These are phyloP conservation scores for Tipula helvola DNA, from an alignment of 2,888 invertebrate species.

Conservation along the genomic window DNA sequence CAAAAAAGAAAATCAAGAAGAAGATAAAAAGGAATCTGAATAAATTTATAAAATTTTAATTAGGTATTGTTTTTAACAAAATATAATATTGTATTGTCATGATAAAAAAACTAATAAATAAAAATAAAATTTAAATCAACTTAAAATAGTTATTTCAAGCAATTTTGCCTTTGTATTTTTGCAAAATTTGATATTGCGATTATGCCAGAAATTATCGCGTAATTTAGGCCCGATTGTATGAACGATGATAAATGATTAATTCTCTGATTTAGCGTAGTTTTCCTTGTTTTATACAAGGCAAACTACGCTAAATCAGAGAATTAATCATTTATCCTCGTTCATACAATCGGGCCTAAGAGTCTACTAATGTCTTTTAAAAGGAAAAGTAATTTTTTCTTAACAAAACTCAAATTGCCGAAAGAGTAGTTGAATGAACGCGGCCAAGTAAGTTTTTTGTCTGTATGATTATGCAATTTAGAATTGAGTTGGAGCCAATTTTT, in stretches of 20 bases:
- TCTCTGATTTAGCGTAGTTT: too few species aligned
- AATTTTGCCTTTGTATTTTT: neutral
- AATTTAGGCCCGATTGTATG: too few species aligned
- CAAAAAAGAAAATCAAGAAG: slow-evolving; percentile 22
- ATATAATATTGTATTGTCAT: neutral
- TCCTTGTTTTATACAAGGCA: too few species aligned
- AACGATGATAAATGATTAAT: too few species aligned
- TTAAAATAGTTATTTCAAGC: neutral
- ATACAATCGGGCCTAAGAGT: too few species aligned
- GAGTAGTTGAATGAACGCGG: neutral
- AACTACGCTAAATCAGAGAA: too few species aligned
- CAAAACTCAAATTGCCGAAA: neutral
- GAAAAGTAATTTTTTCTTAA: too few species aligned
- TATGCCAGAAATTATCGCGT: too few species aligned
- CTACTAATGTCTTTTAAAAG: too few species aligned
- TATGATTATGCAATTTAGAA: neutral
- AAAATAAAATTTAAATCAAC: neutral
- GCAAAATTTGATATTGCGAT: too few species aligned
- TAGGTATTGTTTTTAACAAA: neutral
- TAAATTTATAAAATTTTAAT: slow-evolving; percentile 16
- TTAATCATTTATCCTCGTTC: too few species aligned
- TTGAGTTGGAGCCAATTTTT: neutral
- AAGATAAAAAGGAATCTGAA: slow-evolving; percentile 32
- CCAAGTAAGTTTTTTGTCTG: neutral
- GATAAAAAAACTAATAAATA: neutral